Base-by-base conservation (phyloP, 2,113 vertebrate species). In the Acrocephalus arundinaceus region DNA sequence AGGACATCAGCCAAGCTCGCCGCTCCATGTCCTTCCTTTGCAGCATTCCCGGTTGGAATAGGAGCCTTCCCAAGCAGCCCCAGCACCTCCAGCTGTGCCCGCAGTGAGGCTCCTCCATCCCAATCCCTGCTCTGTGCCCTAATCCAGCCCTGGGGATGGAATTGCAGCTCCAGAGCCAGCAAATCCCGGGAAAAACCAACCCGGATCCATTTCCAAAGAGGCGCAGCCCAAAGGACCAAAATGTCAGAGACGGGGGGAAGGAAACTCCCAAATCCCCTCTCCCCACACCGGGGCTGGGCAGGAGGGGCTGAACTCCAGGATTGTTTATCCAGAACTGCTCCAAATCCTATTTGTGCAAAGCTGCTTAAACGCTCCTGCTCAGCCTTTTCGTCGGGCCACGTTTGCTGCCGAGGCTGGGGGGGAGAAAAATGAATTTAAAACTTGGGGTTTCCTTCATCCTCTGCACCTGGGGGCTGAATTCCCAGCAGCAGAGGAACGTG, bases 341-440 rank as follows among this genome's bases (percentile, higher is more conserved):
- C 76, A 84, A 96, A 96, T 93, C 96, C 90, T 61, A 76, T 96
- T 96, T 93, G 83, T 37, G 54, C 63, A 95, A 97, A 96, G 92
- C 95, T 22, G 90, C 92, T 93, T 85, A 90, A 91, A 48, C 7
- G 58, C 88, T 58, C 79, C 46, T 4, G 35, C 24, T 30, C 2
- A 19, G 85, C 15, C 75, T 73, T 77, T n/a, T 57, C 3, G 0
- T 8, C 35, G 17, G 11, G 54, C 57, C 15, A 4, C 0, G 7
- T 52, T 37, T 54, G 61, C 59, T 16, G 49, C 15, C 3, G 5
- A 66, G 43, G 35, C 39, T 25, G 31, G 20, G 31, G 55, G 58
- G 21, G 13, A 23, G 35, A 7, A 65, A 87, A 91, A 55, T 7
- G 15, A 21, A 14, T 55, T 75, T 35, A 18, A 33, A 88, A 46